phyloP scores from a whole-genome alignment of 2,888 invertebrate species.

The Stictocephala bisonia region DNA sequence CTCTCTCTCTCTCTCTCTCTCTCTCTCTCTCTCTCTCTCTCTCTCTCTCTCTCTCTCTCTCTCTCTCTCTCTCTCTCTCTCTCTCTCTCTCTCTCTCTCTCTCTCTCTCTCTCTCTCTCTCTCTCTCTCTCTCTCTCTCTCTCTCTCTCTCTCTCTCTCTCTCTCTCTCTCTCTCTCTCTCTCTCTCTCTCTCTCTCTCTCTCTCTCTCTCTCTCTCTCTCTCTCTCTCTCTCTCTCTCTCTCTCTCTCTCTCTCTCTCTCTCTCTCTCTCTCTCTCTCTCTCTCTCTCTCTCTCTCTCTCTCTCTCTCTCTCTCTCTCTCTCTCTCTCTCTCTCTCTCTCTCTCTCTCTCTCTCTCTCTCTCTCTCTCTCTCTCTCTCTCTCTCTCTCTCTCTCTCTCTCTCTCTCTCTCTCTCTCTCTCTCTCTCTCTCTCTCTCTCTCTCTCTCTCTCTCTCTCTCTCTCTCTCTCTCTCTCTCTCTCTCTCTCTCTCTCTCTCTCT shows the following conservation, averaged over 20 bases:
- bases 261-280: constrained; percentile 26
- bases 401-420: constrained; percentile 35
- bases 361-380: constrained; percentile 33
- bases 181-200: not conserved
- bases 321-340: constrained; percentile 29
- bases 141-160: not conserved
- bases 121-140: not conserved
- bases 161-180: not conserved
- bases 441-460: constrained; percentile 39
- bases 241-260: not conserved
- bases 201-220: not conserved
- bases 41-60: not conserved
- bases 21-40: not conserved
- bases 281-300: not conserved
- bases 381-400: constrained; percentile 27
- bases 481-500: not conserved
- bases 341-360: constrained; percentile 36
- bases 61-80: not conserved
- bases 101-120: not conserved
- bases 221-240: not conserved
- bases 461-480: constrained; percentile 22
- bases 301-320: not conserved
- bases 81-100: not conserved
- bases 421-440: constrained; percentile 39
- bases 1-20: not conserved